Evolutionary conservation across 2,888 invertebrate species (phyloP), one percentile per base, ranked within the genome.

Genomic region (Scrobipalpa costella): DNA sequence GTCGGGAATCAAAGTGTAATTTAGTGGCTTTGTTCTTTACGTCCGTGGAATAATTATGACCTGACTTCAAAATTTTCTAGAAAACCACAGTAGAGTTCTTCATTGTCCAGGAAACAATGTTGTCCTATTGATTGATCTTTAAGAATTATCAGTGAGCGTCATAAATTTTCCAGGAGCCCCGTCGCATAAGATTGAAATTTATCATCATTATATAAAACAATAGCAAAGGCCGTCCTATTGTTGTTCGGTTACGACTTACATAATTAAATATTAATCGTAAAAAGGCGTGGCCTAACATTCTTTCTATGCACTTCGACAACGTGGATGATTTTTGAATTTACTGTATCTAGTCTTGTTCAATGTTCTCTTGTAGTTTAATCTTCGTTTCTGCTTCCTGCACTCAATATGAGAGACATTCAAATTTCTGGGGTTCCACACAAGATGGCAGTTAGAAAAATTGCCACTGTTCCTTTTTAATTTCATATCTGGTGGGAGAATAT

Each of bases 1-100:
- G 78, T 77, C 76, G 76, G 76, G 78, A 80, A 84, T 84, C 77
- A 80, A 78, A 76, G 71, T 68, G 75, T 77, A 81, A 83, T 81
- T 80, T 83, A 81, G 78, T 70, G 74, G 71, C 67, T 66, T 68
- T 66, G 64, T 68, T 67, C 68, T 65, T 66, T 67, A 63, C 67
- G 44, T 19, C 19, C 40, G 27, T 11, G 21, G 44, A 47, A 59
- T 33, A 19, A 44, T 59, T 59, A 40, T 9, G 15, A 7, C 52
- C 13, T 13, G 15, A 40, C 13, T 3, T 13, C 2, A n/a, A 2
- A 40, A 13, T 40, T 40, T 40, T 40, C 3, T 38, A 13, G n/a
- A n/a, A 44, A n/a, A 44, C 3, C n/a, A n/a, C n/a, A n/a, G n/a
- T n/a, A n/a, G n/a, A n/a, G n/a, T 15, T 44, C n/a, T 15, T n/a